Percentiles rank a stretch among this genome's conserved stretches.
Conservation (phyloP, 2,113 vertebrate genomes). For the Ardeotis arabs region DNA sequence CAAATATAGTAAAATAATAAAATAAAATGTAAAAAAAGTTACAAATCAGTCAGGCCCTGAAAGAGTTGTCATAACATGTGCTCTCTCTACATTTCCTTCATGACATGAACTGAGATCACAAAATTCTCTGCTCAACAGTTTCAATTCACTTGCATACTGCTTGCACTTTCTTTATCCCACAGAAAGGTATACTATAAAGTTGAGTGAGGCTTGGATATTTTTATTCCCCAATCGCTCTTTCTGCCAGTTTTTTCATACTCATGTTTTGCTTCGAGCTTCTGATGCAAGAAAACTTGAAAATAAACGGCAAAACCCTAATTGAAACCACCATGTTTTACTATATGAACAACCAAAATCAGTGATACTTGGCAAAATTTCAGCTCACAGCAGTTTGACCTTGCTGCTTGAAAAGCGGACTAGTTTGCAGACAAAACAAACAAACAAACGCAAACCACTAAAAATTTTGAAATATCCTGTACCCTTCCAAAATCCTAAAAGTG, state of each 20-base stretch:
- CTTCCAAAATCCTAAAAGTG: neutral
- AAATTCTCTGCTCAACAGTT: constrained; percentile 39
- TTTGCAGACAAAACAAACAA: neutral
- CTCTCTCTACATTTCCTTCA: constrained; percentile 65
- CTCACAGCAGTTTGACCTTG: neutral
- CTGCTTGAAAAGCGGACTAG: neutral
- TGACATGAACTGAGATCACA: constrained; percentile 47
- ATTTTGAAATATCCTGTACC: neutral
- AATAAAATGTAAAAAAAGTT: constrained; percentile 35
- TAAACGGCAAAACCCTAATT: neutral
- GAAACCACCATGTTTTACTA: neutral
- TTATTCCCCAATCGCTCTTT: constrained; percentile 7
- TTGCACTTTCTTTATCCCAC: constrained; percentile 28
- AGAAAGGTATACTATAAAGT: constrained; percentile 34
- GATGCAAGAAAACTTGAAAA: neutral
- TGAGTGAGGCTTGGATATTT: constrained; percentile 21
- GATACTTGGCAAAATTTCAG: neutral
- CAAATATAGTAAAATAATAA: neutral
- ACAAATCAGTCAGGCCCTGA: constrained; percentile 65
- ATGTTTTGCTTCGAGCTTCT: constrained; percentile 18
- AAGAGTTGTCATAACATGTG: constrained; percentile 68
- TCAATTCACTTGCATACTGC: constrained; percentile 1
- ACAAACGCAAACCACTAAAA: neutral
- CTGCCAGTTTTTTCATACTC: neutral
- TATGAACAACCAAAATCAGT: neutral